Evolutionary conservation across 1,140 invertebrate species (phyloP), one percentile per base, ranked within the genome.

Genomic region (Papilio aristodemus): DNA sequence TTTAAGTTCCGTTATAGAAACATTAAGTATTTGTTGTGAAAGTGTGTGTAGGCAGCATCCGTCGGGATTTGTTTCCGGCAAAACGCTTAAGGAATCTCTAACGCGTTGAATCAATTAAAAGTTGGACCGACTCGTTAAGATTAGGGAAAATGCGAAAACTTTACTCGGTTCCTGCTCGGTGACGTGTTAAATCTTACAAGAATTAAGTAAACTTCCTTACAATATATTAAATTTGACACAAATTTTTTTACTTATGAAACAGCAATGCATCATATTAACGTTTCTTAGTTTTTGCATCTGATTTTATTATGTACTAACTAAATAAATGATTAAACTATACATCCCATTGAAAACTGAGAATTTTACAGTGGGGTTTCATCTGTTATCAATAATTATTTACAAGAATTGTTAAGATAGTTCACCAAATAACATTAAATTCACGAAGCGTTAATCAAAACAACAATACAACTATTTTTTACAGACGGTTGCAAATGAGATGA

Each of bases 101-200:
- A 38, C 58, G n/a, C 36, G 58, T 37, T 60, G 27, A 60, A 60
- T 60, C 32, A 60, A 60, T 38, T 60, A 38, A 60, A 60, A 60
- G 32, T 60, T 38, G 36, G 10, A 36, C 58, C n/a, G 58, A 60
- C 58, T 60, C 32, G 36, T 60, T 60, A 60, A 60, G 58, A 60
- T 60, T 37, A 60, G 36, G 36, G 46, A 19, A 19, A 50, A 50
- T 9, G 46, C 8, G 46, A 22, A 50, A 50, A 25, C 17, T 50
- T 50, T 22, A 11, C 10, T 50, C 19, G 22, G 17, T 50, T 50
- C 17, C 46, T 19, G 46, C 19, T 50, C 46, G 46, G 58, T 60
- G 9, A 38, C 58, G 36, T 60, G 32, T 50, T 50, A 50, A 50
- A 50, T 50, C 46, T 50, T 50, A 50, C 46, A 50, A 50, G 46